Conservation (phyloP, 2,888 invertebrate genomes). For the Phyto melanocephala region DNA sequence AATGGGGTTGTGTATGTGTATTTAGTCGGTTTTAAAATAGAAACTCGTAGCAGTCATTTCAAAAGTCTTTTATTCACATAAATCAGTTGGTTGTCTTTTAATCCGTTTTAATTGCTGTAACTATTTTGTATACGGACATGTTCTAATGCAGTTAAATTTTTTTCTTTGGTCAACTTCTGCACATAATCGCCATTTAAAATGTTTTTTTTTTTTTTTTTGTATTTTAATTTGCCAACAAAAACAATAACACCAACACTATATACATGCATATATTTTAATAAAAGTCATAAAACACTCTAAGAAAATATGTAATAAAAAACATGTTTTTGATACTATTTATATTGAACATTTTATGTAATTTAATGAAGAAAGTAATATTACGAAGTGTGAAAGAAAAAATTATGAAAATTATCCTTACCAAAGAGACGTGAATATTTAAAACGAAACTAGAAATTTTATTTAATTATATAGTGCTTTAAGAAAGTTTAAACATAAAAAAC, state of each 20-base stretch:
- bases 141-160: conserved; percentile 57
- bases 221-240: not conserved
- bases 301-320: not conserved
- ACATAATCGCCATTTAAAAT: conserved; percentile 63
- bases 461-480: no score
- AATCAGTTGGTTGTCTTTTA: conserved; percentile 71
- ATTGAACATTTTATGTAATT: no score
- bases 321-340: no score
- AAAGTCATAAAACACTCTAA: not conserved
- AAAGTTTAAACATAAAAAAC: no score
- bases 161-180: conserved; percentile 55
- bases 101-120: conserved; percentile 69
- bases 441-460: no score
- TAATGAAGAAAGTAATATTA: no score
- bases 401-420: no score
- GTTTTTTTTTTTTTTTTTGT: conserved; percentile 31
- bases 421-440: no score
- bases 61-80: conserved; percentile 74
- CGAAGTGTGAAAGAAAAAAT: no score
- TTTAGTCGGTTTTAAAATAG: conserved; percentile 31
- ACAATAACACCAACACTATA: not conserved
- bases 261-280: no score
- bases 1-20: not conserved
- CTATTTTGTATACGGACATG: conserved; percentile 57
- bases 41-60: conserved; percentile 73